phyloP scores from a whole-genome alignment of 1,140 invertebrate genomes.

The Calliopsis andreniformis region DNA sequence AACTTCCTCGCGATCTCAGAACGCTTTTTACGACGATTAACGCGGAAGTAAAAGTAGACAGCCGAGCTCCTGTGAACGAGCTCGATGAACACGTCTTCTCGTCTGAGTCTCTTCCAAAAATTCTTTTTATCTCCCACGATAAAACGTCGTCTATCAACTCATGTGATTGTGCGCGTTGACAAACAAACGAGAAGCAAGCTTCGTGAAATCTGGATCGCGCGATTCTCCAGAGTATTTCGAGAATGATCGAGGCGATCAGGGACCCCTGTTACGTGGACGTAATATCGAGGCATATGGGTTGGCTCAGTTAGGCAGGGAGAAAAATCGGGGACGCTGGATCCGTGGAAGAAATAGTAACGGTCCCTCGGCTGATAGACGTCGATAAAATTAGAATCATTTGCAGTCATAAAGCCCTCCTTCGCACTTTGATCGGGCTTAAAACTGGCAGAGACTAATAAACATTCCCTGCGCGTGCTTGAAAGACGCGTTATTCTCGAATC shows the following conservation, averaged over 20 bases:
- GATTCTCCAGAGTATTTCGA: background rate
- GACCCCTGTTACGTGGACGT: background rate
- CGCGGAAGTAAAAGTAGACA: constrained; percentile 20
- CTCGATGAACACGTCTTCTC: background rate
- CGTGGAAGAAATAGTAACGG: background rate
- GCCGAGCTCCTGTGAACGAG: background rate
- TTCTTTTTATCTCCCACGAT: background rate
- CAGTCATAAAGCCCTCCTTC: constrained; percentile 17
- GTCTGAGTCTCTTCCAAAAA: background rate
- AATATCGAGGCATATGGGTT: background rate
- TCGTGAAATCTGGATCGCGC: background rate
- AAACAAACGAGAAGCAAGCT: background rate
- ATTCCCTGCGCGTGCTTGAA: background rate
- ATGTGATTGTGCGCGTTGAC: background rate
- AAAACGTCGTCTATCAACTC: background rate
- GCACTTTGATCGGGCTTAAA: constrained; percentile 13
- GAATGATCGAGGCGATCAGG: background rate
- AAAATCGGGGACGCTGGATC: constrained; percentile 15
- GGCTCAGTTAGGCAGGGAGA: background rate
- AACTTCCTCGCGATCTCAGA: constrained; percentile 3
- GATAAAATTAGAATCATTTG: constrained; percentile 41
- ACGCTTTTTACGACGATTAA: constrained; percentile 1
- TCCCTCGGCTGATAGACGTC: background rate
- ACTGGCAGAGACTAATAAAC: constrained; percentile 28
- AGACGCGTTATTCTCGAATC: constrained; percentile 10